Evolutionary conservation across 2,888 invertebrate species (phyloP), one percentile per base, ranked within the genome.

Genomic region (Lasiommata megera): DNA sequence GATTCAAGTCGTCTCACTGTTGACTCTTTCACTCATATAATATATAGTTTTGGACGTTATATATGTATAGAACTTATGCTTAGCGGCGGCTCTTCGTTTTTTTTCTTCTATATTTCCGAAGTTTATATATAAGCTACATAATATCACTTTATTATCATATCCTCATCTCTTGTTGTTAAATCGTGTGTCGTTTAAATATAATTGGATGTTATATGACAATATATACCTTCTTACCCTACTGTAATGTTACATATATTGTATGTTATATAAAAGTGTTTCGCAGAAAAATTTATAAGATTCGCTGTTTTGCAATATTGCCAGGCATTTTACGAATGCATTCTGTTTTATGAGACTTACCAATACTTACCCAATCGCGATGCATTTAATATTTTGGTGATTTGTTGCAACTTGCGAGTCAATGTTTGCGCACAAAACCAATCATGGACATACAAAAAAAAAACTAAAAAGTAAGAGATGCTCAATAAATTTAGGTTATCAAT

Each of bases 131-230:
- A 17, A 31, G 14, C 11, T 16, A 28, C 12, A 75, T 79, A 81
- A n/a, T 84, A 81, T 82, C 79, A 85, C 76, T 80, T 64, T 67
- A 72, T 64, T 77, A 70, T 84, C 87, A 88, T 87, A 87, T 86
- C 84, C 79, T 81, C 85, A 84, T 83, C 46, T 73, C 80, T 84
- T 79, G 84, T 84, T 80, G 82, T 87, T 84, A 82, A 76, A 71
- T 80, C 79, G 80, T 84, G 82, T 83, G 79, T 79, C 77, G 76
- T 82, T 76, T 81, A 75, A 71, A 70, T 79, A 71, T 75, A 77
- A 77, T 72, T 79, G 67, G 81, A 83, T 86, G 81, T 85, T 85
- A 83, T 79, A 79, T 78, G 88, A 88, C 87, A 88, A 88, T 88
- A 88, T 88, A 82, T 58, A 82, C 82, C 83, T 85, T 79, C 74